phyloP scores from a whole-genome alignment of 2,797 vertebrate genomes.

The Chlorospingus semifuscus region DNA sequence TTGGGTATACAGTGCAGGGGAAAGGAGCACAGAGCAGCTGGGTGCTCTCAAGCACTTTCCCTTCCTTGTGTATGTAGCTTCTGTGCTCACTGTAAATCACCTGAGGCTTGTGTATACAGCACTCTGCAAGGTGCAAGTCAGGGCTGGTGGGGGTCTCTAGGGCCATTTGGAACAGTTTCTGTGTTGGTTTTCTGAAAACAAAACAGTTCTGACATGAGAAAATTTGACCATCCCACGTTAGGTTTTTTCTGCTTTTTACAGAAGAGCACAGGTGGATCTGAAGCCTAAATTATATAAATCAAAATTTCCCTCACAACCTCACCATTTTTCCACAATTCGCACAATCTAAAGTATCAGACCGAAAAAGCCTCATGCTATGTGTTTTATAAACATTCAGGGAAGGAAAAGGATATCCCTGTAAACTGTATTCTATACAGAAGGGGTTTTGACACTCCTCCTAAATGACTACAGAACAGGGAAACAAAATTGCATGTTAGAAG shows the following conservation, averaged over 20 bases:
- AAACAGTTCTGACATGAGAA: neutral
- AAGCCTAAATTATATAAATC: neutral
- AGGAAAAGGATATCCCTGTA: neutral
- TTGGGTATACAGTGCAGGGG: rapidly evolving
- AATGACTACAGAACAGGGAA: neutral
- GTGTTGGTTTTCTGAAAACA: neutral
- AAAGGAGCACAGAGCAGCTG: neutral
- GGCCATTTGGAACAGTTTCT: neutral
- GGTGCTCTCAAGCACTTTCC: neutral
- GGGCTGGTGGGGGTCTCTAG: neutral
- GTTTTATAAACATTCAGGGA: neutral
- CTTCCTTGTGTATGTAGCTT: rapidly evolving
- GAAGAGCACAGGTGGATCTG: neutral
- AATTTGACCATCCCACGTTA: neutral
- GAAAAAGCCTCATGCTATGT: neutral
- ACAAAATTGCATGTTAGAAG: neutral
- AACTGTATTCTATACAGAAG: neutral
- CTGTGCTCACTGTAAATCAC: neutral
- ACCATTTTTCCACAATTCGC: neutral
- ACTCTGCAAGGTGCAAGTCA: neutral
- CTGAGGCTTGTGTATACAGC: neutral
- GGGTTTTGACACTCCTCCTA: neutral
- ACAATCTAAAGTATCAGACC: neutral
- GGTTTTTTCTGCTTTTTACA: neutral
- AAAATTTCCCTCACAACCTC: neutral